These are phyloP conservation scores for Cacajao melanocephalus DNA, from an alignment of 2,797 vertebrate genomes.

Conservation along the genomic window DNA sequence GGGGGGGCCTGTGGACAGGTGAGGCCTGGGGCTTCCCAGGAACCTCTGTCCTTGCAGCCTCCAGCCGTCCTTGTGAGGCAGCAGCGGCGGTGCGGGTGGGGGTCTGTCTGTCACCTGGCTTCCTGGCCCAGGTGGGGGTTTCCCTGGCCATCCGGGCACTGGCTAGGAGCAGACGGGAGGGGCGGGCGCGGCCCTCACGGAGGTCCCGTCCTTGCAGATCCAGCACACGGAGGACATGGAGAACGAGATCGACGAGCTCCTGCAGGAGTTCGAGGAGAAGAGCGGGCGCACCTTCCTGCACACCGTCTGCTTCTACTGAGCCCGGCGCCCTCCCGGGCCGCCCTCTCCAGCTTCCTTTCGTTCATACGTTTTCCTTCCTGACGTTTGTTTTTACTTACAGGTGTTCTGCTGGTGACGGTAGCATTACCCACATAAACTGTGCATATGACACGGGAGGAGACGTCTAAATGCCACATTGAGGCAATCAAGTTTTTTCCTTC, in stretches of 20 bases:
- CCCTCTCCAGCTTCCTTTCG: slow-evolving; percentile 53
- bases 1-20: neutral
- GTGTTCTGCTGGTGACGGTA: slow-evolving; percentile 74
- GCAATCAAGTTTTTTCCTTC: slow-evolving; percentile 75
- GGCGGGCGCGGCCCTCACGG: neutral
- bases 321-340: slow-evolving; percentile 67
- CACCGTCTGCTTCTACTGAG: slow-evolving; percentile 98
- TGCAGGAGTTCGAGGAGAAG: slow-evolving; percentile 98
- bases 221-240: slow-evolving; percentile 99
- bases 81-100: neutral
- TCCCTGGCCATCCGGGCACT: neutral
- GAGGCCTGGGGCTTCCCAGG: neutral
- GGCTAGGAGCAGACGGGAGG: neutral
- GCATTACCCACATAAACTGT: slow-evolving; percentile 74
- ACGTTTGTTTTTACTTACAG: slow-evolving; percentile 56
- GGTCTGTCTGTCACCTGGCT: fast-evolving
- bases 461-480: slow-evolving; percentile 47
- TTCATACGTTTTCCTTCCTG: slow-evolving; percentile 58
- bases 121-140: neutral
- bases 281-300: slow-evolving; percentile 97
- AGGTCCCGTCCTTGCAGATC: slow-evolving; percentile 86
- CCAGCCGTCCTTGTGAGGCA: too few relatives aligned
- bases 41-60: too few relatives aligned
- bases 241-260: slow-evolving; percentile 97
- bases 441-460: slow-evolving; percentile 66